Base-by-base conservation (phyloP, 2,888 invertebrate genomes). In the Tiphia femorata region DNA sequence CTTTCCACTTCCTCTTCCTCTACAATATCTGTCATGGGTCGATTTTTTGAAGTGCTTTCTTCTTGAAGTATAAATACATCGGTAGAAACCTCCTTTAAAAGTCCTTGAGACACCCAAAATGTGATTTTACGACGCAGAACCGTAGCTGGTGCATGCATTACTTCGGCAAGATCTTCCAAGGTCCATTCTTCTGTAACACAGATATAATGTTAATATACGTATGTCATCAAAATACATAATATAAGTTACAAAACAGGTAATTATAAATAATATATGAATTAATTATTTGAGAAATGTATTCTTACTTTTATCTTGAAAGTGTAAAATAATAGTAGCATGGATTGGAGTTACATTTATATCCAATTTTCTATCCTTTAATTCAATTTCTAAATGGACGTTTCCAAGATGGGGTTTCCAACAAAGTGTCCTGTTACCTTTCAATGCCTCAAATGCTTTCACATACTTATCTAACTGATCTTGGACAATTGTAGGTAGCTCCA, bases 351-450 rank as follows among this genome's bases (percentile, higher is more conserved):
- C 97, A 10, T 91, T 91, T 75, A 97, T 88, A 73, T 91, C 91
- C 49, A 95, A 82, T 61, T 90, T 91, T 69, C 92, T 88, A 50
- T 92, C 92, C 35, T 92, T 93, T 64, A 97, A 86, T 84, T 97
- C 96, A 56, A 98, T 91, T 79, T 96, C 95, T 64, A 98, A 87
- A 79, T 92, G 92, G 0, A 97, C 96, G 79, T 92, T 90, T 0
- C 98, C 98, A 43, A 97, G 88, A 83, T 97, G 96, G 44, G 95
- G 92, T 73, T 96, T 96, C 97, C 97, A 98, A 77, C 89, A 91
- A 5, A 98, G 85, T 0, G 97, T 97, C 66, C 98, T 89, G 76
- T 97, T 98, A 8, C 96, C 93, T 83, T 94, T 95, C 46, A 96
- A 86, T 0, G 93, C 90, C 84, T 97, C 96, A 85, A 95, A 98